A percentile compares a stretch with the other conserved stretches of the same genome.
phyloP scores from a whole-genome alignment of 2,888 invertebrate genomes.

The Agrenia bidenticulata region DNA sequence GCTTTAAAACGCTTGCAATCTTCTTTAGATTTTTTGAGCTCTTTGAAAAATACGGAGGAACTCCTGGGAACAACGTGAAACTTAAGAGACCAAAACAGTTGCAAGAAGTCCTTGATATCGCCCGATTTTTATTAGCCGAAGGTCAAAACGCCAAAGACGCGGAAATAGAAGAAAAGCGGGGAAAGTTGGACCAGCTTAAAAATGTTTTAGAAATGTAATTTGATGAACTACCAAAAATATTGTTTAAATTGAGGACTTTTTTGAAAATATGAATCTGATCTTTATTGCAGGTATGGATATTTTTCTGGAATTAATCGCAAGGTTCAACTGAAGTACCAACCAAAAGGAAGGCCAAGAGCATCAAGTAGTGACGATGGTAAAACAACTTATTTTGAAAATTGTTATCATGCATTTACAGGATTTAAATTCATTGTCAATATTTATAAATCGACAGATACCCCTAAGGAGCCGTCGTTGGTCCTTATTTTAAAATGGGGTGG shows the following conservation, averaged over 20 bases:
- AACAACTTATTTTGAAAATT: too few relatives aligned
- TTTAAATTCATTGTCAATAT: neutral
- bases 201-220: constrained; percentile 97
- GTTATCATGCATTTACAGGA: neutral
- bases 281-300: constrained; percentile 89
- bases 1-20: neutral
- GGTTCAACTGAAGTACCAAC: constrained; percentile 99
- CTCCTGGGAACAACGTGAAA: constrained; percentile 93
- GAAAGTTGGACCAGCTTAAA: constrained; percentile 94
- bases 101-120: constrained; percentile 96
- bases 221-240: too few relatives aligned
- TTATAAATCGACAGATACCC: constrained; percentile 64
- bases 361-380: constrained; percentile 92
- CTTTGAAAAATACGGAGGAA: constrained; percentile 95
- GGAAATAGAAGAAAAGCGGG: constrained; percentile 94
- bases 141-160: constrained; percentile 80
- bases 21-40: constrained; percentile 88
- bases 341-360: constrained; percentile 85
- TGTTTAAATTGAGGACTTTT: neutral
- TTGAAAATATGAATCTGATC: constrained; percentile 16
- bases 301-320: constrained; percentile 99
- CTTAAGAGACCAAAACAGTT: constrained; percentile 95
- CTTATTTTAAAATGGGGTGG: constrained; percentile 99
- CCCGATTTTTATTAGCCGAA: constrained; percentile 83
- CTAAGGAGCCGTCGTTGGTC: constrained; percentile 89